A percentile compares a stretch with the other conserved stretches of the same genome.
Evolutionary conservation across 2,113 vertebrate genomes (phyloP).

Genomic region (Hoplias malabaricus): DNA sequence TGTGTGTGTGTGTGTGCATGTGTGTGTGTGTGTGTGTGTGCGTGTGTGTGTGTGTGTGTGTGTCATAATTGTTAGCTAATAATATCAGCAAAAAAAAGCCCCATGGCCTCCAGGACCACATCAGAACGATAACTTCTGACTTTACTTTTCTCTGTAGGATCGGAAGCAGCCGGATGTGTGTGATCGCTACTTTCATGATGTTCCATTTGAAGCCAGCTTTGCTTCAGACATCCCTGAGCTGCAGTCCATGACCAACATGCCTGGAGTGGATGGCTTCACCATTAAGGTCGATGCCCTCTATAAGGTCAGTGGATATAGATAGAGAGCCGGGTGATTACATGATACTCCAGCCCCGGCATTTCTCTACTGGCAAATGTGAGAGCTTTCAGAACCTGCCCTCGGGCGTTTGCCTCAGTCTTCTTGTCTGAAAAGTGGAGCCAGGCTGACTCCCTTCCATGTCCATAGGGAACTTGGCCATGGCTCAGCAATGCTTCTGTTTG

Average conservation of each 20-base stretch:
- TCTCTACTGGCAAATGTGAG: not conserved
- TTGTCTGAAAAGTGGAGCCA: slow-evolving; percentile 26
- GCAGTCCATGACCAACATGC: slow-evolving; percentile 81
- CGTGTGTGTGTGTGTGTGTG: no score
- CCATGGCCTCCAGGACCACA: no score
- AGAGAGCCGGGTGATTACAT: not conserved
- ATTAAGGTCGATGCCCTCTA: slow-evolving; percentile 97
- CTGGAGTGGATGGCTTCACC: slow-evolving; percentile 92
- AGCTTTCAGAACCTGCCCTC: slow-evolving; percentile 14
- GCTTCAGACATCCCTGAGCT: slow-evolving; percentile 84
- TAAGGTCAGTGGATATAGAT: slow-evolving; percentile 74
- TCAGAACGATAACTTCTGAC: no score
- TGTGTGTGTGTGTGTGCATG: no score
- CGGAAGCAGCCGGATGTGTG: slow-evolving; percentile 91
- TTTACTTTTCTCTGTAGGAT: slow-evolving; percentile 72
- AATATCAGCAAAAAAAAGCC: no score
- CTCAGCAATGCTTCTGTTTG: not conserved
- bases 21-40: no score
- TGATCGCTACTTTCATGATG: slow-evolving; percentile 89
- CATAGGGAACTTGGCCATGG: slow-evolving; percentile 1
- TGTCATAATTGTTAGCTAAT: no score
- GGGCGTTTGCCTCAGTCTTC: slow-evolving; percentile 13
- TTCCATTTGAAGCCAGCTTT: slow-evolving; percentile 93
- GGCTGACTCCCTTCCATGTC: slow-evolving; percentile 20
- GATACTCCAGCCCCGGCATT: not conserved